These are phyloP conservation scores for Bombus breviceps DNA, from an alignment of 1,140 invertebrate species.

Conservation along the genomic window DNA sequence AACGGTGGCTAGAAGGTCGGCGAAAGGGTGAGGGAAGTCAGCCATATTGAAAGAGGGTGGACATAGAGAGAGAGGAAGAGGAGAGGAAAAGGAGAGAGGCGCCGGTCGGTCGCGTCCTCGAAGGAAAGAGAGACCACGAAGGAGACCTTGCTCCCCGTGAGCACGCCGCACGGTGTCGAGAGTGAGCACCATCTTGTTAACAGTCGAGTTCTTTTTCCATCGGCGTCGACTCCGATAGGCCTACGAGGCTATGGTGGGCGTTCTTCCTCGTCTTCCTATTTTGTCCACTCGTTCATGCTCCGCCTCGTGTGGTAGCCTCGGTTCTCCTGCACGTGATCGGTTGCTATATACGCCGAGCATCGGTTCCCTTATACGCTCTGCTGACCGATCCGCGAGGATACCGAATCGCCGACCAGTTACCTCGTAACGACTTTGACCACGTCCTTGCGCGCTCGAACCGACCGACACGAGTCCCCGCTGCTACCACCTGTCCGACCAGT, in stretches of 20 bases:
- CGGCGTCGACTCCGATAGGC: constrained; percentile 79
- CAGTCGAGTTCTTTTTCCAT: constrained; percentile 80
- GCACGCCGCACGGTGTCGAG: constrained; percentile 66
- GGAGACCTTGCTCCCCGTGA: constrained; percentile 50
- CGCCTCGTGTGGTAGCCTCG: constrained; percentile 75
- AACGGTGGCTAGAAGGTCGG: constrained; percentile 51
- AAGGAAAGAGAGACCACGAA: constrained; percentile 56
- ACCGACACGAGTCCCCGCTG: not conserved
- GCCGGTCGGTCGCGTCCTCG: constrained; percentile 73
- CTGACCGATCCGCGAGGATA: constrained; percentile 51
- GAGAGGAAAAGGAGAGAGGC: constrained; percentile 59
- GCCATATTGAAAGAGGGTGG: constrained; percentile 79
- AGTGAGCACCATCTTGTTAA: constrained; percentile 82
- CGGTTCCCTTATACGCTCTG: constrained; percentile 39
- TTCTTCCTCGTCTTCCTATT: constrained; percentile 81
- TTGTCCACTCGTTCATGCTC: constrained; percentile 78
- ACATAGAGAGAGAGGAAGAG: constrained; percentile 55
- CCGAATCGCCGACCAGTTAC: constrained; percentile 29
- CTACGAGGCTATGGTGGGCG: constrained; percentile 79
- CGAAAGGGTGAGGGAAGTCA: constrained; percentile 70
- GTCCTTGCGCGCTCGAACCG: constrained; percentile 26
- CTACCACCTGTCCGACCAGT: constrained; percentile 26
- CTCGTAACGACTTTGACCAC: constrained; percentile 24
- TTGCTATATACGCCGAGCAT: constrained; percentile 11
- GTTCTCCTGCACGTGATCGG: constrained; percentile 60